These are phyloP conservation scores for Aldrovandia affinis DNA, from an alignment of 2,797 vertebrate species.

Conservation along the genomic window DNA sequence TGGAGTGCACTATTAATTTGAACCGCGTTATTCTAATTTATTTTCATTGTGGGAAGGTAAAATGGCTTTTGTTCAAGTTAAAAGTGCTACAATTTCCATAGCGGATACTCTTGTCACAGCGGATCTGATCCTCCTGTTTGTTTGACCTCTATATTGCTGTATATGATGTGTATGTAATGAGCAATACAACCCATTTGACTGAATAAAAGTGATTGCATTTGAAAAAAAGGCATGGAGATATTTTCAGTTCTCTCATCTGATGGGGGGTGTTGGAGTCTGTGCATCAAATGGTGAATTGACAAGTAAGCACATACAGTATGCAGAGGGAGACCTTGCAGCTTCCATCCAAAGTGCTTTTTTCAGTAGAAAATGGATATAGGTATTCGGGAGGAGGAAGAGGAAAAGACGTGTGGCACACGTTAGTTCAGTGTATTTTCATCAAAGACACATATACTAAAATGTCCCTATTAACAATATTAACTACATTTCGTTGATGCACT, in stretches of 20 bases:
- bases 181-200: not conserved
- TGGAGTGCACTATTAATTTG: conserved; percentile 26
- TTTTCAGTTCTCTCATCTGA: not conserved
- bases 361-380: too few relatives aligned
- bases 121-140: not conserved
- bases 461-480: too few relatives aligned
- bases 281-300: not conserved
- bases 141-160: conserved; percentile 1
- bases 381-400: too few relatives aligned
- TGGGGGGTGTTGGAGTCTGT: not conserved
- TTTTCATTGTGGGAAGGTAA: not conserved
- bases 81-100: not conserved
- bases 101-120: not conserved
- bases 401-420: too few relatives aligned
- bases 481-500: too few relatives aligned
- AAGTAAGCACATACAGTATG: not conserved
- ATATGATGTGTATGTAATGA: not conserved
- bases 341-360: too few relatives aligned
- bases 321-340: too few relatives aligned
- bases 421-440: too few relatives aligned
- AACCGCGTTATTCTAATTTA: not conserved
- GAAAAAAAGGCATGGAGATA: not conserved
- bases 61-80: not conserved
- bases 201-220: not conserved
- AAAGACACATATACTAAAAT: too few relatives aligned